Evolutionary conservation across 2,888 invertebrate genomes (phyloP).

Genomic region (Gerris lacustris): DNA sequence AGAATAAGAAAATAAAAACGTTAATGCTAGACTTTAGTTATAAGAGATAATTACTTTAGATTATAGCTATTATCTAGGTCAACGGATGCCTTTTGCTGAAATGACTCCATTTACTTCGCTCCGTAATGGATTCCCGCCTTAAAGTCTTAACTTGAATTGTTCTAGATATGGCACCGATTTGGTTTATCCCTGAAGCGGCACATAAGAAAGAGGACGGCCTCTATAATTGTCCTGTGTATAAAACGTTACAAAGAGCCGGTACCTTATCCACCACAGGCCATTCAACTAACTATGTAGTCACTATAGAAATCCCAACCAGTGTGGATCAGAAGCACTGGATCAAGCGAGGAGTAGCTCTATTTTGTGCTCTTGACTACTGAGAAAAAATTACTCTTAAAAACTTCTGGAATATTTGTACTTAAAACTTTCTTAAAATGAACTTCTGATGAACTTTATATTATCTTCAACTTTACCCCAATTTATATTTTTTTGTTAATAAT

Average conservation of each 20-base stretch:
- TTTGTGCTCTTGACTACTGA: constrained; percentile 39
- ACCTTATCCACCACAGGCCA: constrained; percentile 54
- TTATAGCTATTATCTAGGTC: no score
- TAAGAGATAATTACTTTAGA: no score
- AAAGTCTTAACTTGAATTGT: not conserved
- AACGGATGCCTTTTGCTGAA: no score
- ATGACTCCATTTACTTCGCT: no score
- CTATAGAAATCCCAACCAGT: constrained; percentile 47
- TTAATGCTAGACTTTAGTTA: no score
- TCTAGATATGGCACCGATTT: constrained; percentile 55
- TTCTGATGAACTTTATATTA: no score
- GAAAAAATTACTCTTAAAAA: not conserved
- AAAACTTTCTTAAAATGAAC: no score
- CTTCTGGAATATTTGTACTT: no score
- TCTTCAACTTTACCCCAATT: no score
- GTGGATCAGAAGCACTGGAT: constrained; percentile 48
- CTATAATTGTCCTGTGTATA: constrained; percentile 53
- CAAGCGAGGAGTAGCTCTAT: constrained; percentile 47
- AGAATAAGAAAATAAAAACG: no score
- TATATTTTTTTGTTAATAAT: no score
- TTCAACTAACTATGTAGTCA: constrained; percentile 54
- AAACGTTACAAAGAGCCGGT: constrained; percentile 51
- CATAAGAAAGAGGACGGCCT: constrained; percentile 41
- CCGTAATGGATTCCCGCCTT: no score
- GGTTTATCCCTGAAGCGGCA: constrained; percentile 54